Conservation (phyloP, 1,140 invertebrate species). For the Platyscapa corneri region DNA sequence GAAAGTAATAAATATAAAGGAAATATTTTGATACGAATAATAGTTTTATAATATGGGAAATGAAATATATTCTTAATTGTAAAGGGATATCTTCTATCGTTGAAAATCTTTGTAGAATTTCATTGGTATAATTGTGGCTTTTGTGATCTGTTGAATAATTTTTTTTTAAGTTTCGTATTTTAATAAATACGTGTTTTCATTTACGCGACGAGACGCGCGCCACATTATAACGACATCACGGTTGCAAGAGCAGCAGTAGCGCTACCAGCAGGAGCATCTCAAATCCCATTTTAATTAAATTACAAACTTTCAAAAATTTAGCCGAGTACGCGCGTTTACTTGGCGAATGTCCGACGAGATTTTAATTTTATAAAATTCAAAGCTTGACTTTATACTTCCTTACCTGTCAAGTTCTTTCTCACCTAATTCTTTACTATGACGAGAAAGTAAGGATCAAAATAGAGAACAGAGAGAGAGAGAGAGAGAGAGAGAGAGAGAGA, state of each 20-base stretch:
- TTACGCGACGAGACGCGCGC: background rate
- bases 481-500: background rate
- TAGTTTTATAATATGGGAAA: background rate
- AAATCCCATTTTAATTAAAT: conserved; percentile 46
- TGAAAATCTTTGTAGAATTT: background rate
- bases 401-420: background rate
- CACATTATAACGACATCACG: background rate
- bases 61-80: conserved; percentile 2
- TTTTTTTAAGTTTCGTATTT: conserved; percentile 29
- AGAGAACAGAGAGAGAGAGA: background rate
- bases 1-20: too few relatives aligned
- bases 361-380: conserved; percentile 42
- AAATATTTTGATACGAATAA: background rate
- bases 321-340: conserved; percentile 7
- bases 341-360: conserved; percentile 32
- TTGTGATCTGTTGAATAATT: background rate
- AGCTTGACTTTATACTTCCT: conserved; percentile 28
- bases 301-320: conserved; percentile 39
- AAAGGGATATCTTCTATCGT: background rate
- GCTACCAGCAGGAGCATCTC: background rate
- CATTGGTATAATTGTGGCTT: background rate
- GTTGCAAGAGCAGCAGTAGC: background rate
- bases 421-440: conserved; percentile 31
- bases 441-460: background rate
- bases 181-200: background rate